Base-by-base conservation (phyloP, 2,888 invertebrate genomes). In the Conops quadrifasciatus region DNA sequence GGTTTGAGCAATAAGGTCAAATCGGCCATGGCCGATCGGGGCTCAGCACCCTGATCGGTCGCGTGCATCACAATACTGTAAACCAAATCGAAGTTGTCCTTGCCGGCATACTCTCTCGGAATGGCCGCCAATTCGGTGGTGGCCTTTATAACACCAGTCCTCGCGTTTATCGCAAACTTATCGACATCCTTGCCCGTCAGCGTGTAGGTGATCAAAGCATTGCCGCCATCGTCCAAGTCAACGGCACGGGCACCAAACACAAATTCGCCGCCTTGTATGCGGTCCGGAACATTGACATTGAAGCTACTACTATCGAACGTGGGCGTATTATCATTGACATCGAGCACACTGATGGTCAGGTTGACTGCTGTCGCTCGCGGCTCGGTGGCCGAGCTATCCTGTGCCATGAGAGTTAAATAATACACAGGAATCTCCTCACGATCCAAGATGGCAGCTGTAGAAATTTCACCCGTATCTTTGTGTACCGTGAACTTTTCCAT, bases 241-340 rank as follows among this genome's bases (percentile, higher is more conserved):
- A 89, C 88, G 0, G 97, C 97, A 83, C 92, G 93, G 0, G 94
- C 94, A 11, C 97, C 97, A 82, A 95, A 94, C 28, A 97, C 94
- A 87, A 97, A 97, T 79, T 95, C 90, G 82, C 93, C 94, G 67
- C 90, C 87, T 74, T 89, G 88, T 1, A 93, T 95, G 43, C 91
- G 90, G 81, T 96, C 95, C 0, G 95, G 92, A 70, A 97, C 91
- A 78, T 93, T 92, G 21, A 94, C 91, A 77, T 91, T 91, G 83
- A 94, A 95, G 74, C 90, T 89, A 1, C 90, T 88, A 72, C 91
- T 90, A 7, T 91, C 89, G 86, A 96, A 96, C 63, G 87, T 88
- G 0, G 96, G 96, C 13, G 91, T 89, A 83, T 95, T 95, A 83
- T 96, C 96, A 82, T 96, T 96, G 81, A 93, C 91, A 85, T 96